These are phyloP conservation scores for Muscicapa striata DNA, from an alignment of 2,797 vertebrate species.

Conservation along the genomic window DNA sequence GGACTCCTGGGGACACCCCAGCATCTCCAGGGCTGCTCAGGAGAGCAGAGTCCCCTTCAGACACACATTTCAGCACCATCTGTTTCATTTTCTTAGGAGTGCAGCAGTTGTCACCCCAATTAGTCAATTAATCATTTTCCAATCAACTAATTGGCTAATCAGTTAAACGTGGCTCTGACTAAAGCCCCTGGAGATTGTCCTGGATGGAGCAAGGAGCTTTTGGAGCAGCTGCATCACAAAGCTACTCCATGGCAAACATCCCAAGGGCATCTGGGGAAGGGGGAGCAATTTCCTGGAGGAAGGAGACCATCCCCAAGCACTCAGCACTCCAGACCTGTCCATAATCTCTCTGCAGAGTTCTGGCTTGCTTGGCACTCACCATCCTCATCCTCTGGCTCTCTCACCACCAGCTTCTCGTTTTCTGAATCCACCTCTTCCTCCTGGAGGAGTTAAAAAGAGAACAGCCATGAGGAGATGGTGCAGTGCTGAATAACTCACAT, in stretches of 20 bases:
- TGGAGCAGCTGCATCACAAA: background rate
- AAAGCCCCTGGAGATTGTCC: conserved; percentile 36
- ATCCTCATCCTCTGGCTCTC: conserved; percentile 64
- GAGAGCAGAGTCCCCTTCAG: background rate
- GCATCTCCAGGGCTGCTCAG: background rate
- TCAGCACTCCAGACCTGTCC: background rate
- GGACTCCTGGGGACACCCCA: background rate
- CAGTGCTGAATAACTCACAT: background rate
- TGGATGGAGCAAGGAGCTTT: conserved; percentile 10
- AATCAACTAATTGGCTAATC: conserved; percentile 62
- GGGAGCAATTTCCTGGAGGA: background rate
- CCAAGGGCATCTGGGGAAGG: background rate
- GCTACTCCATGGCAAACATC: background rate
- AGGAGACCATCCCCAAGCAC: background rate
- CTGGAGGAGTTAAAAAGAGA: conserved; percentile 40
- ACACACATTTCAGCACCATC: background rate
- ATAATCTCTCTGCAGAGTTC: background rate
- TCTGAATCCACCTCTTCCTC: conserved; percentile 70
- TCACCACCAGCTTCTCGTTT: conserved; percentile 68
- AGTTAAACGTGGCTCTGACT: conserved; percentile 48
- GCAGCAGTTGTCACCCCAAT: conserved; percentile 7
- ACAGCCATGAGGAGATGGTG: background rate
- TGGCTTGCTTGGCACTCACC: conserved; percentile 51
- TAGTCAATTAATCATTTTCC: conserved; percentile 63
- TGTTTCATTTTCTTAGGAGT: background rate